These are phyloP conservation scores for Periophthalmodon schlosseri DNA, from an alignment of 2,113 vertebrate genomes.

Conservation along the genomic window DNA sequence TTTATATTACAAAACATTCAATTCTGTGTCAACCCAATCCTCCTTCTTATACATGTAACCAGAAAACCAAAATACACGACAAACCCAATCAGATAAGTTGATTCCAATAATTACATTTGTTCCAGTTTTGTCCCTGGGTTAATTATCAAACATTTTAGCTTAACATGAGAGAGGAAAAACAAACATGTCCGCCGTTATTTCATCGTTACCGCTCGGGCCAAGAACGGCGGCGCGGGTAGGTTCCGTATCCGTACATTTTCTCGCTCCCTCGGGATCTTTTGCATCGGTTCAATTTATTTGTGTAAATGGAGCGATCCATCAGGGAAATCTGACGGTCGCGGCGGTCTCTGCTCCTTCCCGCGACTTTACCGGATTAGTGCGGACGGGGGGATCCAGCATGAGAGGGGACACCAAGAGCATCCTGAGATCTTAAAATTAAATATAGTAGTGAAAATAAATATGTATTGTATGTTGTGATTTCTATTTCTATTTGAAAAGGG, in stretches of 20 bases:
- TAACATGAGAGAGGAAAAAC: slow-evolving; percentile 6
- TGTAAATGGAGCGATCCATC: slow-evolving; percentile 74
- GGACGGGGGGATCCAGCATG: slow-evolving; percentile 35
- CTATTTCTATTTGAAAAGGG: too few relatives aligned
- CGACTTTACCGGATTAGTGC: slow-evolving; percentile 47
- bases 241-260: slow-evolving; percentile 21
- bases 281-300: slow-evolving; percentile 78
- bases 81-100: slow-evolving; percentile 38
- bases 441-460: background rate
- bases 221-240: slow-evolving; percentile 52
- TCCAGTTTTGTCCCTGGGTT: slow-evolving; percentile 49
- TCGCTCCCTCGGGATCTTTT: slow-evolving; percentile 63
- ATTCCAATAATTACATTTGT: slow-evolving; percentile 58
- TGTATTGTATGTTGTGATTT: too few relatives aligned
- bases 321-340: slow-evolving; percentile 69
- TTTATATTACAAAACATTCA: too few relatives aligned
- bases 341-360: slow-evolving; percentile 63
- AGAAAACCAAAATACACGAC: slow-evolving; percentile 20
- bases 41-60: background rate
- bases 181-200: slow-evolving; percentile 28
- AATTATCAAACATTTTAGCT: slow-evolving; percentile 52
- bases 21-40: too few relatives aligned
- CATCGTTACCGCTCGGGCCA: slow-evolving; percentile 58
- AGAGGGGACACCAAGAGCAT: too few relatives aligned
- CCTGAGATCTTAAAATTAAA: background rate